These are phyloP conservation scores for Scolopax rusticola DNA, from an alignment of 2,797 vertebrate genomes.

Conservation along the genomic window DNA sequence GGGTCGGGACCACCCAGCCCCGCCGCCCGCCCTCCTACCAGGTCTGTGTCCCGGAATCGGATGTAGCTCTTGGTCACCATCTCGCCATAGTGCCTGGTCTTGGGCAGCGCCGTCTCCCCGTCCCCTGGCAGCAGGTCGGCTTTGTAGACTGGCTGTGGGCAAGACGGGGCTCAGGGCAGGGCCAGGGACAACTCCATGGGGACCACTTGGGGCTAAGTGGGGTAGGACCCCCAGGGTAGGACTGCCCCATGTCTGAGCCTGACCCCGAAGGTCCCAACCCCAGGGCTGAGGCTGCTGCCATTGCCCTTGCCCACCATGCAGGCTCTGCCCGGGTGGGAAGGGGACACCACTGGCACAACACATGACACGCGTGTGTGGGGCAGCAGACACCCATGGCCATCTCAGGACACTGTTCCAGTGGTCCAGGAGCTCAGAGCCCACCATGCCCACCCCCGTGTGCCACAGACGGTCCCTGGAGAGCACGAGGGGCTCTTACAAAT, in stretches of 20 bases:
- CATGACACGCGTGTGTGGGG: accelerated
- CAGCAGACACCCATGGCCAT: neutral
- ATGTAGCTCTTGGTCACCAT: conserved; percentile 84
- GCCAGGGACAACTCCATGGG: accelerated
- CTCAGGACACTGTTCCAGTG: accelerated
- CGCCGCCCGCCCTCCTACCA: conserved; percentile 79
- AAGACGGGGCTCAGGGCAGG: neutral
- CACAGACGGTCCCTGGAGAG: accelerated
- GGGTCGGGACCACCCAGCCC: accelerated
- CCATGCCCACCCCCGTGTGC: accelerated
- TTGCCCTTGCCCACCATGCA: accelerated
- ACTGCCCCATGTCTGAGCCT: no score
- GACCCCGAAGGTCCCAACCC: neutral
- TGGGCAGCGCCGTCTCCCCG: conserved; percentile 19
- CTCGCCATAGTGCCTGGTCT: conserved; percentile 82
- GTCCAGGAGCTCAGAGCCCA: neutral
- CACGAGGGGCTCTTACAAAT: conserved; percentile 79
- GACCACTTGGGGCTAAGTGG: neutral
- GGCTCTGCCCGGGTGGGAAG: accelerated
- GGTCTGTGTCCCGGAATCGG: conserved; percentile 84
- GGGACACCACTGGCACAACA: accelerated
- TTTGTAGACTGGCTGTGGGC: conserved; percentile 86
- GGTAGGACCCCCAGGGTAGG: no score
- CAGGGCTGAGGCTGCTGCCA: neutral
- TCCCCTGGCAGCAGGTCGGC: conserved; percentile 80